Conservation (phyloP, 2,888 invertebrate species). For the Pterobdella sp. region DNA sequence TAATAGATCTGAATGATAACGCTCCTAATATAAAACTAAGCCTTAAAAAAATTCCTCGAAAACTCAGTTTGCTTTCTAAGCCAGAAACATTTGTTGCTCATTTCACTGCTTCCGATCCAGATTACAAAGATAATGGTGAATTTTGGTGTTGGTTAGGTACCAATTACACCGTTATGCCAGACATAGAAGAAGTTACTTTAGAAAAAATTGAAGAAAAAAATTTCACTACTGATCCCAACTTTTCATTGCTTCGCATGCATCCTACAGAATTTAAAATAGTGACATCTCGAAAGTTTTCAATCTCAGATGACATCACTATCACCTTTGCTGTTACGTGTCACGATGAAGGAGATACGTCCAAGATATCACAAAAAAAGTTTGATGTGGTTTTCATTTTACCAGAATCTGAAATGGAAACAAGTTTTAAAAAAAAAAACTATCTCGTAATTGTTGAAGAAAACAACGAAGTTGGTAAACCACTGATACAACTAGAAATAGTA, state of each 20-base stretch:
- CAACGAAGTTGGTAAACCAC: constrained; percentile 22
- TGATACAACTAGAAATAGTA: constrained; percentile 34
- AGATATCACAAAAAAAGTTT: constrained; percentile 33
- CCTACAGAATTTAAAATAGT: constrained; percentile 45
- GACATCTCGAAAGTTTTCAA: constrained; percentile 10
- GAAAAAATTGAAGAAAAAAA: neutral
- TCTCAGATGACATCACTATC: constrained; percentile 18
- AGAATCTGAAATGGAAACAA: constrained; percentile 24
- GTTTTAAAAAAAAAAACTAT: constrained; percentile 30
- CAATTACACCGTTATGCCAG: neutral
- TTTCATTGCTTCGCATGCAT: constrained; percentile 54
- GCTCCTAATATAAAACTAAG: neutral
- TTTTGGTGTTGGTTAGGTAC: constrained; percentile 17
- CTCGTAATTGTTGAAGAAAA: constrained; percentile 28
- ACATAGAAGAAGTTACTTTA: neutral
- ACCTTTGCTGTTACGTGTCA: constrained; percentile 20
- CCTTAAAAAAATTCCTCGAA: constrained; percentile 18
- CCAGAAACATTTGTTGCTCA: constrained; percentile 16
- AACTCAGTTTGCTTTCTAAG: neutral
- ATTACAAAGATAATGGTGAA: constrained; percentile 12
- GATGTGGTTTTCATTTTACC: constrained; percentile 29
- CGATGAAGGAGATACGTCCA: constrained; percentile 7
- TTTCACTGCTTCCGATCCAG: constrained; percentile 17
- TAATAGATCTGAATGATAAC: constrained; percentile 23
- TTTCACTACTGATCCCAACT: constrained; percentile 12